These are phyloP conservation scores for Neolamprologus brichardi DNA, from an alignment of 2,113 vertebrate species.

Conservation along the genomic window DNA sequence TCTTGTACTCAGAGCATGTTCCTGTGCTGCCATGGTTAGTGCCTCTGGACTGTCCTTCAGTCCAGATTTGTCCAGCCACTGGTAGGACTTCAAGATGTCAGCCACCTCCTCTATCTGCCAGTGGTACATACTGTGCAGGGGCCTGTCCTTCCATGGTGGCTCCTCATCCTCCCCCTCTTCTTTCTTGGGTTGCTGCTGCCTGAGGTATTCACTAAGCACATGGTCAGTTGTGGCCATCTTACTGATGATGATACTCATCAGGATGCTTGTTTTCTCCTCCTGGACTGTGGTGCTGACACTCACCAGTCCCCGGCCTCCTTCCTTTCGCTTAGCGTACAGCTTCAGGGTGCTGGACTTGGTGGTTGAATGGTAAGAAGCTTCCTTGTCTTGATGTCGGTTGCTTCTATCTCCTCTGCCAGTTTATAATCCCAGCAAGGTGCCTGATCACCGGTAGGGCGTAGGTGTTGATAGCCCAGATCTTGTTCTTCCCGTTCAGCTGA, in stretches of 20 bases:
- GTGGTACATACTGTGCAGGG: not conserved
- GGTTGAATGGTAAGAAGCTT: not conserved
- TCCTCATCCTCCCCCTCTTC: not conserved
- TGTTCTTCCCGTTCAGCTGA: not conserved
- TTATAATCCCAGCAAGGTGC: not conserved
- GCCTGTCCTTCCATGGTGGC: not conserved
- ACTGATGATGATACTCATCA: not conserved
- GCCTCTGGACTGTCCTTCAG: not conserved
- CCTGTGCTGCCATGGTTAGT: not conserved
- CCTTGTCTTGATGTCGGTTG: not conserved
- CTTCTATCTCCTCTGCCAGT: not conserved
- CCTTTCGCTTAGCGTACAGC: not conserved
- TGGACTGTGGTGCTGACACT: not conserved
- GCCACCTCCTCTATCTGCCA: not conserved
- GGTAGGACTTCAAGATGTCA: not conserved
- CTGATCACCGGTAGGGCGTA: not conserved
- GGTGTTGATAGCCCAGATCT: not conserved
- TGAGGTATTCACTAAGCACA: not conserved
- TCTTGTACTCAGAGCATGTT: not conserved
- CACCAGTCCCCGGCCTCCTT: not conserved
- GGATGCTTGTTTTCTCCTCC: not conserved
- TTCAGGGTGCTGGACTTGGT: not conserved
- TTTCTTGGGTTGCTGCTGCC: not conserved
- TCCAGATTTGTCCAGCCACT: not conserved
- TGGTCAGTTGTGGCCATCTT: not conserved